These are phyloP conservation scores for Coptodon bakossiorum DNA, from an alignment of 2,113 vertebrate species.

Conservation along the genomic window DNA sequence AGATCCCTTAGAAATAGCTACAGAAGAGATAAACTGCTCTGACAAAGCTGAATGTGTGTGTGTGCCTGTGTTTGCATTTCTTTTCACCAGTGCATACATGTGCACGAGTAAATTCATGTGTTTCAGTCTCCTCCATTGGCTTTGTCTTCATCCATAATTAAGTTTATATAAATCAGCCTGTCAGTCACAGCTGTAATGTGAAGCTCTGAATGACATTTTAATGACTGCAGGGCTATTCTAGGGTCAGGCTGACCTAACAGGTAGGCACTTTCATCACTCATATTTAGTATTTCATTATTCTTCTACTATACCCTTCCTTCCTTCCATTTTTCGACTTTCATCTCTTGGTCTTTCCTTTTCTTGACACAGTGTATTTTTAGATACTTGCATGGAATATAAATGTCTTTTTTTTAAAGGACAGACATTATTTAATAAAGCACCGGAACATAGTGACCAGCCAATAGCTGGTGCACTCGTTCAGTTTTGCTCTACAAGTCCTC, in stretches of 20 bases:
- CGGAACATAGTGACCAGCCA: not conserved
- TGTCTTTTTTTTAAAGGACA: not conserved
- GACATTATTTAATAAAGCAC: not conserved
- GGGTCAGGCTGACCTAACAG: constrained; percentile 14
- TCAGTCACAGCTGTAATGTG: constrained; percentile 5
- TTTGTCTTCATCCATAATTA: constrained; percentile 44
- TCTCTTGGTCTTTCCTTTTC: not conserved
- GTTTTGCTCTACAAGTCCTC: not conserved
- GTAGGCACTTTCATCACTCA: constrained; percentile 31
- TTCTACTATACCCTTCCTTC: not conserved
- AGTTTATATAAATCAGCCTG: constrained; percentile 28
- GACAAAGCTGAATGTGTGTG: not conserved
- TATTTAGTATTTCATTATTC: not conserved
- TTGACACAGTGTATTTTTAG: constrained; percentile 14
- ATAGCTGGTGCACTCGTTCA: not conserved
- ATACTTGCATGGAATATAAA: not conserved
- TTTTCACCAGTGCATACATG: not conserved
- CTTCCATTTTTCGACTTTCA: not conserved
- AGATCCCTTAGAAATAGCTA: constrained; percentile 1
- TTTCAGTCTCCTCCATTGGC: not conserved
- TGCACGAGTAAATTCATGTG: not conserved
- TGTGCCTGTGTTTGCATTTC: not conserved
- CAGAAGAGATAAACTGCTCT: not conserved
- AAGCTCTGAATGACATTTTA: constrained; percentile 16
- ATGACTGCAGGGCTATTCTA: constrained; percentile 24